These are phyloP conservation scores for Apis dorsata DNA, from an alignment of 1,140 invertebrate genomes.

Conservation along the genomic window DNA sequence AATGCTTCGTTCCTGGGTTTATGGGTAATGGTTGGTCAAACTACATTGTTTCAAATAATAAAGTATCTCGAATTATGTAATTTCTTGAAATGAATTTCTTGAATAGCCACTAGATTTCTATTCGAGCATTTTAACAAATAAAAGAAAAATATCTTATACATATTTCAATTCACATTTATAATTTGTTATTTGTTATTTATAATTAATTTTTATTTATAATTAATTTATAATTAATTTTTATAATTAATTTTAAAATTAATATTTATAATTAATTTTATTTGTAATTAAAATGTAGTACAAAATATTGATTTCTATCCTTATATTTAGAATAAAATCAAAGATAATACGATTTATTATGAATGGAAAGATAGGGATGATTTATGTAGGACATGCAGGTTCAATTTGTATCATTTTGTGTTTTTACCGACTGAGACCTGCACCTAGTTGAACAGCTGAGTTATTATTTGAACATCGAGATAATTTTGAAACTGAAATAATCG, in stretches of 20 bases:
- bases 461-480: constrained; percentile 57
- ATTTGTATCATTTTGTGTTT: constrained; percentile 78
- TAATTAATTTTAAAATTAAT: too few species aligned
- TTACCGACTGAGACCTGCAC: constrained; percentile 61
- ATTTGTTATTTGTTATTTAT: too few species aligned
- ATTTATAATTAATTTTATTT: too few species aligned
- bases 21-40: constrained; percentile 62
- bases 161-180: too few species aligned
- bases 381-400: constrained; percentile 73
- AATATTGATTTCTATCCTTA: not conserved
- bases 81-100: constrained; percentile 14
- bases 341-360: constrained; percentile 13
- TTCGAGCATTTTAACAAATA: not conserved
- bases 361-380: constrained; percentile 71
- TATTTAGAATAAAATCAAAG: not conserved
- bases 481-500: constrained; percentile 37
- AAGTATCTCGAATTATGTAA: constrained; percentile 45
- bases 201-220: too few species aligned
- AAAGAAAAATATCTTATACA: not conserved
- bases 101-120: constrained; percentile 25
- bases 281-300: not conserved
- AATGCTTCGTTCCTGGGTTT: constrained; percentile 52
- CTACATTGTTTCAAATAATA: constrained; percentile 37
- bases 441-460: constrained; percentile 68
- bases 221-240: too few species aligned